Evolutionary conservation across 2,113 vertebrate genomes (phyloP).

Genomic region (Chaetodon auriga): DNA sequence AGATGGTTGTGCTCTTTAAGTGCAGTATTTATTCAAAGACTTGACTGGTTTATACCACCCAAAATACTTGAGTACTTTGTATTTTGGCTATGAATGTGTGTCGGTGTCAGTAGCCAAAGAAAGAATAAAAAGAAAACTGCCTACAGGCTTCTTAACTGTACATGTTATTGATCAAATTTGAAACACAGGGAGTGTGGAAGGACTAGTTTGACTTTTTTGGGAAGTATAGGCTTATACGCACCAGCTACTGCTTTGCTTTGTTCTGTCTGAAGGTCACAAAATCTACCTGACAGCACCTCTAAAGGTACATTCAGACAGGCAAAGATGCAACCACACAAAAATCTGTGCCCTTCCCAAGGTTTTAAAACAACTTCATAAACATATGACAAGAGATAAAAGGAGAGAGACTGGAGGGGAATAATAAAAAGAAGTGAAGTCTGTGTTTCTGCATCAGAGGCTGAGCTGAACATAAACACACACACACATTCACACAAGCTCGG

Average conservation of each 20-base stretch:
- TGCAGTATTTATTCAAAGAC: conserved; percentile 54
- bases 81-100: conserved; percentile 66
- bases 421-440: neutral
- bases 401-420: neutral
- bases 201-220: neutral
- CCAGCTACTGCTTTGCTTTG: neutral
- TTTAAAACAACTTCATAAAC: too few species aligned
- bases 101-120: conserved; percentile 56
- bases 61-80: conserved; percentile 60
- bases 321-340: neutral
- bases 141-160: conserved; percentile 13
- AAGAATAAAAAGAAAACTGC: conserved; percentile 54
- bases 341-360: neutral
- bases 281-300: neutral
- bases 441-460: neutral
- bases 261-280: neutral
- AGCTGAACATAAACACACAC: neutral
- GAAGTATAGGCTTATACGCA: neutral
- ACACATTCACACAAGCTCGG: neutral
- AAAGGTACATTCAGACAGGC: neutral
- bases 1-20: conserved; percentile 43
- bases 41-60: conserved; percentile 37
- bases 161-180: neutral
- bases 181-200: neutral
- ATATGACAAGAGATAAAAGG: neutral